Base-by-base conservation (phyloP, 2,113 vertebrate species). In the Damaliscus lunatus region DNA sequence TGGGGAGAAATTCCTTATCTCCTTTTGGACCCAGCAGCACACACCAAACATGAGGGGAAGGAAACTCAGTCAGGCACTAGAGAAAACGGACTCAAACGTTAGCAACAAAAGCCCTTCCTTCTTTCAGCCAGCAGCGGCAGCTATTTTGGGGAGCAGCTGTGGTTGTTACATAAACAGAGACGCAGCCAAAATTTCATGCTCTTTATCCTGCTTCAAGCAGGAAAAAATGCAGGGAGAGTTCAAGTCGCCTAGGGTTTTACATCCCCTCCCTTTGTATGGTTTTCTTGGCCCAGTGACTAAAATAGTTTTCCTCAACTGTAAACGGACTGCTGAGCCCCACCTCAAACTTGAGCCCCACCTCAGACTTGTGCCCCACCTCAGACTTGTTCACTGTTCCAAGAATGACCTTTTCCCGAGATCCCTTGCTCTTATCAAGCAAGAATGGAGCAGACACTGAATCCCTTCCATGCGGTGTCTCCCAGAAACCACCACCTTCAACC, bases 251-350 rank as follows among this genome's bases (percentile, higher is more conserved):
- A 3, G 96, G 59, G 64, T 93, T 92, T 97, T 5, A 50, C 48
- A 59, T 77, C 94, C 83, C 93, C 97, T 92, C 92, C 94, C 85
- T 59, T 82, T 36, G 19, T 74, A 67, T 43, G 96, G 82, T 90
- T 96, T 95, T 96, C 93, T 95, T 91, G 95, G 97, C 95, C 97
- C 94, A 97, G 92, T 6, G 52, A 95, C n/a, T 36, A 82, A 96
- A 97, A 96, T 89, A 96, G 94, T 92, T 98, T 95, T 92, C 53
- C 90, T 92, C 50, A 50, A 85, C 95, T 80, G 89, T 96, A 91
- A 96, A 83, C 2, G 17, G 88, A 89, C 83, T 27, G 80, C 90
- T 50, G 62, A 89, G 40, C 86, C 83, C 86, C 96, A 87, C 93
- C 95, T 93, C 86, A 93, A 2, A 43, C 27, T 43, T 85, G 55